Conservation (phyloP, 2,113 vertebrate genomes). For the Terrapene triunguis region DNA sequence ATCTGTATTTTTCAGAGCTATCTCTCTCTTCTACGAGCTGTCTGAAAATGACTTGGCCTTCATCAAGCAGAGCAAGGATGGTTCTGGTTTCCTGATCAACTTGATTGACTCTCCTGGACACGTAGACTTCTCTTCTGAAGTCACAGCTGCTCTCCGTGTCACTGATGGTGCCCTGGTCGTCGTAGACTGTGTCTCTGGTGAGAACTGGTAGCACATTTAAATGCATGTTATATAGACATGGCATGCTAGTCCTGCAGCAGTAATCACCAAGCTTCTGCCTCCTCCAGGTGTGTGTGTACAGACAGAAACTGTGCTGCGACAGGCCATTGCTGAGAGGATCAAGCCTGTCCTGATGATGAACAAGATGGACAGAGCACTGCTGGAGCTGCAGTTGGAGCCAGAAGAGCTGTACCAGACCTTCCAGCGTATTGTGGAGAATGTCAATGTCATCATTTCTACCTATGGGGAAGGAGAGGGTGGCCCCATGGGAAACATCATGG, state of each 20-base stretch:
- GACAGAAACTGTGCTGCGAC: constrained; percentile 95
- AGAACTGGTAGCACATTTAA: not conserved
- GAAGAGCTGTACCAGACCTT: constrained; percentile 96
- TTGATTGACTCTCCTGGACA: constrained; percentile 96
- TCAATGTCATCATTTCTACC: constrained; percentile 96
- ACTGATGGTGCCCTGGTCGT: constrained; percentile 97
- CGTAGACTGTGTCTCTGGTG: constrained; percentile 96
- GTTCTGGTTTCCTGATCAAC: constrained; percentile 94
- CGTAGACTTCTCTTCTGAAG: constrained; percentile 97
- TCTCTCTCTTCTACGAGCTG: constrained; percentile 94
- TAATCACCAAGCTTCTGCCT: not conserved
- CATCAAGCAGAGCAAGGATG: constrained; percentile 96
- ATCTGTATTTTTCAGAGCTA: constrained; percentile 82
- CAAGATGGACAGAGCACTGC: constrained; percentile 96
- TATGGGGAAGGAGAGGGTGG: constrained; percentile 92
- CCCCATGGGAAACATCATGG: constrained; percentile 96
- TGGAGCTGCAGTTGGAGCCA: constrained; percentile 93
- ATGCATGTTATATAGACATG: rapidly evolving
- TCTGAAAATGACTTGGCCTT: constrained; percentile 90
- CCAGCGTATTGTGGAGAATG: constrained; percentile 95
- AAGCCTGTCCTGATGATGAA: constrained; percentile 99
- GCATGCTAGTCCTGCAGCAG: rapidly evolving
- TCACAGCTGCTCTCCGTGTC: constrained; percentile 95
- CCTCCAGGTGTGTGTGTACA: constrained; percentile 93
- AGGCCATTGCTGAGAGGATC: constrained; percentile 95